Evolutionary conservation across 2,113 vertebrate genomes (phyloP), one percentile per base, ranked within the genome.

Genomic region (Thamnophis sirtalis): DNA sequence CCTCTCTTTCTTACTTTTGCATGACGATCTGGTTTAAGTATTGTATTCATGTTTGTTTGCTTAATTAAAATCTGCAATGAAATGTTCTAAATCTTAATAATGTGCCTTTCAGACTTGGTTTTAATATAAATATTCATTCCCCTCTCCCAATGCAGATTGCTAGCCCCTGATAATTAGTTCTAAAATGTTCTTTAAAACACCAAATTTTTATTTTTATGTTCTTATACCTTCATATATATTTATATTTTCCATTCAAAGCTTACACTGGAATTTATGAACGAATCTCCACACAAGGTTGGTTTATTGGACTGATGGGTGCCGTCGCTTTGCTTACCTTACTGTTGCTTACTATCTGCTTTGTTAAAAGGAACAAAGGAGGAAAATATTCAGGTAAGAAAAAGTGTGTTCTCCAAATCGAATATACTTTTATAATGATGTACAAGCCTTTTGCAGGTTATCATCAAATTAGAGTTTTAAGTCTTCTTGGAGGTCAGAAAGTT

Each of bases 241-340:
- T 51, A 51, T 94, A 48, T 95, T 26, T 91, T 92, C 93, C 96
- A 92, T 95, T 93, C 89, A 28, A 93, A 99, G 99, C 98, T 96
- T 97, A 98, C n/a, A 98, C 98, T 86, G 98, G 98, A 93, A 96
- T 98, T 94, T 98, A 98, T 0, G 98, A 98, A 26, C 98, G 98
- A 95, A 98, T 99, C 95, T 98, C 98, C 93, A 98, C 98, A 84
- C 98, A 99, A 97, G 98, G 99, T 93, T 99, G 99, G 99, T 99
- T 99, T 95, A 99, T 99, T 93, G 99, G 99, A 91, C 92, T 99
- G 95, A 99, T 99, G 99, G 98, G 98, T 2, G 98, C 99, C n/a
- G 94, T 99, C 5, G 99, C 99, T 93, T 95, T 99, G 49, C 98
- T 99, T 94, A 99, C 98, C 0, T 98, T 99, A 48, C 96, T 98